phyloP scores from a whole-genome alignment of 2,888 invertebrate genomes.

The Lutraria lutraria region DNA sequence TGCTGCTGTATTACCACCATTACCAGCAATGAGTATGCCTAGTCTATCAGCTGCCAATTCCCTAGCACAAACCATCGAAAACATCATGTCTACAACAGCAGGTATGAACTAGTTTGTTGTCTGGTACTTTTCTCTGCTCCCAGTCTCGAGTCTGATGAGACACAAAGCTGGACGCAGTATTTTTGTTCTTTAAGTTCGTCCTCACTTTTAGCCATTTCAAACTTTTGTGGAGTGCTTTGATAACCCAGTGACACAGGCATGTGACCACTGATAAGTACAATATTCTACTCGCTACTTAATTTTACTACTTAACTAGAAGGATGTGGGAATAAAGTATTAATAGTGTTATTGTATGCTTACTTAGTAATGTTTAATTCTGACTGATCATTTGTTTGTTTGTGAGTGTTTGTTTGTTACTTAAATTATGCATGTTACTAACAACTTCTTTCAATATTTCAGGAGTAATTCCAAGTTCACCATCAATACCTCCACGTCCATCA shows the following conservation, averaged over 20 bases:
- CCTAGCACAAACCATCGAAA: conserved; percentile 61
- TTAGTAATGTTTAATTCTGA: no score
- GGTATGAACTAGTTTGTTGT: conserved; percentile 29
- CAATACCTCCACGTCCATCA: conserved; percentile 71
- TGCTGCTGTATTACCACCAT: conserved; percentile 39
- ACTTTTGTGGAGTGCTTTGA: no score
- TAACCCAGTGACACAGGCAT: no score
- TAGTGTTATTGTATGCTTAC: no score
- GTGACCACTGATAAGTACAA: no score
- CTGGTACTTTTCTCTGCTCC: background rate
- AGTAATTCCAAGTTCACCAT: conserved; percentile 53
- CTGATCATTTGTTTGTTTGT: background rate
- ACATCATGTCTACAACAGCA: conserved; percentile 64
- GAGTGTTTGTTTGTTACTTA: background rate
- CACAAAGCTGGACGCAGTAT: no score
- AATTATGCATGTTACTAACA: background rate
- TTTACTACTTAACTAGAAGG: no score
- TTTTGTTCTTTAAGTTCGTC: no score
- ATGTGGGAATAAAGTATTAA: no score
- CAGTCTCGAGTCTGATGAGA: no score
- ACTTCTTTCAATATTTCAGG: conserved; percentile 50
- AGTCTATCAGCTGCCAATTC: conserved; percentile 55
- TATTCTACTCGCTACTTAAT: no score
- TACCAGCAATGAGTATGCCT: conserved; percentile 54
- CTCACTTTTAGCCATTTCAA: no score